Evolutionary conservation across 2,888 invertebrate genomes (phyloP).

Genomic region (Caenorhabditis macrosperma): DNA sequence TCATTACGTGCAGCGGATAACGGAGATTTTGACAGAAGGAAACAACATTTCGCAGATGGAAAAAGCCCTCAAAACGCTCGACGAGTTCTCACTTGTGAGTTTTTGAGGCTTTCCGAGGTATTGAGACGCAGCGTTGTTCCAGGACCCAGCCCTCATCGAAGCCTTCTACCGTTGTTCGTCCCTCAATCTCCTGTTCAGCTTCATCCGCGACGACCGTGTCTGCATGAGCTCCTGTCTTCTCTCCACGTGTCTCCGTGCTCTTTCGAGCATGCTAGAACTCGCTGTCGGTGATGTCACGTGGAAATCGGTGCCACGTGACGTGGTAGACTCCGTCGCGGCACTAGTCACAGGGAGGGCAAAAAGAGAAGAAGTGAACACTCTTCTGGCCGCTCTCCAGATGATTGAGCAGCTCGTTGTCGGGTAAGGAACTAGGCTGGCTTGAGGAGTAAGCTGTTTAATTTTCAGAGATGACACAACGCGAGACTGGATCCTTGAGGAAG

Average conservation of each 20-base stretch:
- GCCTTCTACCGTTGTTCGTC: conserved; percentile 49
- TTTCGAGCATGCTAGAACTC: conserved; percentile 55
- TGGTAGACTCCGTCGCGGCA: conserved; percentile 44
- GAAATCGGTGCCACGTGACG: conserved; percentile 55
- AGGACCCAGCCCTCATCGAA: conserved; percentile 41
- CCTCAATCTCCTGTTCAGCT: conserved; percentile 40
- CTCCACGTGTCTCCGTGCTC: conserved; percentile 47
- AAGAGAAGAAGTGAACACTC: conserved; percentile 61
- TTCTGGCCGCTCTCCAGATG: conserved; percentile 60
- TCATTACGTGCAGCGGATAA: conserved; percentile 50
- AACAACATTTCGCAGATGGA: conserved; percentile 56
- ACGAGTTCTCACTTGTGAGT: conserved; percentile 49
- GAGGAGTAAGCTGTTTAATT: background rate
- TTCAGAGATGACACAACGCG: conserved; percentile 44
- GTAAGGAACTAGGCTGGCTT: conserved; percentile 9
- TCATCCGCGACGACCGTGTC: conserved; percentile 45
- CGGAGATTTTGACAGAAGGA: conserved; percentile 44
- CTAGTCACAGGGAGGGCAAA: conserved; percentile 66
- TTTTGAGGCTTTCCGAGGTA: background rate
- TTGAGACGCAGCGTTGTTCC: background rate
- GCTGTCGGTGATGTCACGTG: conserved; percentile 57
- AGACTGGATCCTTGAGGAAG: conserved; percentile 84
- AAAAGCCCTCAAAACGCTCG: conserved; percentile 45
- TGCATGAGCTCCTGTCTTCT: conserved; percentile 53
- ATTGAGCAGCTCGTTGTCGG: conserved; percentile 60